A percentile compares a stretch with the other conserved stretches of the same genome.
These are phyloP conservation scores for Euwallacea similis DNA, from an alignment of 1,140 invertebrate genomes.

Conservation along the genomic window DNA sequence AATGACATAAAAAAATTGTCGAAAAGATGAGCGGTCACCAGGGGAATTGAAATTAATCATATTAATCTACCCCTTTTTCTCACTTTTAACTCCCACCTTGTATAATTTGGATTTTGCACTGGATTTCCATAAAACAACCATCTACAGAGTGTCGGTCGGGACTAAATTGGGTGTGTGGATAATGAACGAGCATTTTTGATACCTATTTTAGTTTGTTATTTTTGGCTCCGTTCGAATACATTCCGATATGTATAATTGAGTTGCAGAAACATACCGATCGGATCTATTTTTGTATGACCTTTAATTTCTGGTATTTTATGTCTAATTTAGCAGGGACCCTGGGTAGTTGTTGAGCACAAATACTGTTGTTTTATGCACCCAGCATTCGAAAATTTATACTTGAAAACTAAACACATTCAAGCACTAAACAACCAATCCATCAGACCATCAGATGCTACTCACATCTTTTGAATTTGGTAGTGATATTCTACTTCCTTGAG, in stretches of 20 bases:
- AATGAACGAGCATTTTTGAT: conserved; percentile 10
- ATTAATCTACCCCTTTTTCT: neutral
- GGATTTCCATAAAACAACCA: too few relatives aligned
- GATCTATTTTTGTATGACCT: conserved; percentile 29
- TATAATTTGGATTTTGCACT: neutral
- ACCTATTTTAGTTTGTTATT: conserved; percentile 27
- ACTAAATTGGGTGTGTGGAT: neutral
- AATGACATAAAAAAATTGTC: too few relatives aligned
- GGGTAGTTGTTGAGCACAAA: too few relatives aligned
- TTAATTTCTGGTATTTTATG: conserved; percentile 24
- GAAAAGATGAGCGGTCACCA: too few relatives aligned
- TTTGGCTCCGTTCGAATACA: conserved; percentile 30
- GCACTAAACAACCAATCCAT: too few relatives aligned
- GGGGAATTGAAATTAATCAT: too few relatives aligned
- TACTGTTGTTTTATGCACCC: too few relatives aligned
- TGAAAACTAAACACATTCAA: too few relatives aligned
- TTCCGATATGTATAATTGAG: conserved; percentile 28
- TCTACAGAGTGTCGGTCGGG: neutral
- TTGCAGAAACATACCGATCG: conserved; percentile 26
- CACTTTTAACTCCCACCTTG: neutral
- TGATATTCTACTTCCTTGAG: conserved; percentile 28
- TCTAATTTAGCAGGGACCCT: neutral
- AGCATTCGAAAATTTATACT: too few relatives aligned
- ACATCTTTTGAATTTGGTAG: neutral
- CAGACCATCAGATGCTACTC: too few relatives aligned